Evolutionary conservation across 2,113 vertebrate species (phyloP).

Genomic region (Mugil cephalus): DNA sequence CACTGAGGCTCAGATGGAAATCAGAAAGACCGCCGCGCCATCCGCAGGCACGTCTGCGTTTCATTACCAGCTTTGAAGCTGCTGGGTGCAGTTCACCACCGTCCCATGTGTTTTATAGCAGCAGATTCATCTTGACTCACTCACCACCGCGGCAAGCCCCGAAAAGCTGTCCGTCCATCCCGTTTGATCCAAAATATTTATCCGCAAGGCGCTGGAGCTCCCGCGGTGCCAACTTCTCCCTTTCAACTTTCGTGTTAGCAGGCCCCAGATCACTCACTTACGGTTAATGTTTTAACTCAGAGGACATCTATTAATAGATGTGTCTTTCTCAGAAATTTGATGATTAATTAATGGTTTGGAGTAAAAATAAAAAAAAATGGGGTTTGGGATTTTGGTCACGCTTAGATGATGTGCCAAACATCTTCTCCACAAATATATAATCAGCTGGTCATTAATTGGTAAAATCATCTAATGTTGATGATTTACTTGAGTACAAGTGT

Average conservation of each 20-base stretch:
- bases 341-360: no score
- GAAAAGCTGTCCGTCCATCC: slow-evolving; percentile 14
- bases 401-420: no score
- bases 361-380: no score
- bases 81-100: slow-evolving; percentile 60
- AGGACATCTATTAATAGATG: background rate
- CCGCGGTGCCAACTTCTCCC: background rate
- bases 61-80: slow-evolving; percentile 55
- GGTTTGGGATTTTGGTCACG: no score
- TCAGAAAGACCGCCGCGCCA: background rate
- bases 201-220: slow-evolving; percentile 9
- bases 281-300: background rate
- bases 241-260: slow-evolving; percentile 5
- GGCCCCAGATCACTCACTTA: background rate
- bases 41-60: slow-evolving; percentile 49
- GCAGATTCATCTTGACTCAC: slow-evolving; percentile 43
- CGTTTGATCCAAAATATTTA: slow-evolving; percentile 49
- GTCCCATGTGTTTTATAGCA: slow-evolving; percentile 45
- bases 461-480: no score
- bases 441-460: no score
- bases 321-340: background rate
- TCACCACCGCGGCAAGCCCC: slow-evolving; percentile 22
- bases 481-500: no score
- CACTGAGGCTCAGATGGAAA: slow-evolving; percentile 40
- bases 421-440: no score